These are phyloP conservation scores for Lophotriccus pileatus DNA, from an alignment of 2,797 vertebrate genomes.

Conservation along the genomic window DNA sequence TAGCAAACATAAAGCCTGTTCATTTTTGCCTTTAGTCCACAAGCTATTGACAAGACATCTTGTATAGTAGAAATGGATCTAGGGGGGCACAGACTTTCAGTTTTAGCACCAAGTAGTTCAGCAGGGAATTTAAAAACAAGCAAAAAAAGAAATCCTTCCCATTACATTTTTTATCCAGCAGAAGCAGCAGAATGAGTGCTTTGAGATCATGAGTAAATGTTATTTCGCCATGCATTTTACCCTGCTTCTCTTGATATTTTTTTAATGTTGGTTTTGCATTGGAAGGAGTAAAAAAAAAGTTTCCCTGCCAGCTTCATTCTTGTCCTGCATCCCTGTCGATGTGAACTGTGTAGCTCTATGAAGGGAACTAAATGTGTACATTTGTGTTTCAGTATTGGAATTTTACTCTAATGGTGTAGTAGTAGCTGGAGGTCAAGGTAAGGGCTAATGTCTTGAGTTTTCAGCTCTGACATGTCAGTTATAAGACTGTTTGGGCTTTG, in stretches of 20 bases:
- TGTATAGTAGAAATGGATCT: not conserved
- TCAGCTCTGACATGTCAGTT: not conserved
- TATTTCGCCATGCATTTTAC: not conserved
- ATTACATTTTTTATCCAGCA: not conserved
- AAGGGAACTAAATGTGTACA: not conserved
- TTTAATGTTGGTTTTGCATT: not conserved
- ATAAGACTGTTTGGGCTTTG: not conserved
- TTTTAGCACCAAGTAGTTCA: not conserved
- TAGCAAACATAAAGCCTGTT: not conserved
- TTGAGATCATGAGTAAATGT: not conserved
- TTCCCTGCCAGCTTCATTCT: not conserved
- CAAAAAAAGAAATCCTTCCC: not conserved
- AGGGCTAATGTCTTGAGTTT: not conserved
- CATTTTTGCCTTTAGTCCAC: not conserved
- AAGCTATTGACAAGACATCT: not conserved
- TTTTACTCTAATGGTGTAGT: not conserved
- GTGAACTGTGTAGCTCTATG: not conserved
- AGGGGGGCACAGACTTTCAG: accelerated
- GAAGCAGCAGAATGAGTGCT: not conserved
- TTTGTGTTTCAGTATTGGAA: not conserved
- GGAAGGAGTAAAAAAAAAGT: not conserved
- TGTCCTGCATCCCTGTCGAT: not conserved
- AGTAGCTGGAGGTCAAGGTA: not conserved
- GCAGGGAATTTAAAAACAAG: not conserved
- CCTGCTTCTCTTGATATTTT: not conserved